Evolutionary conservation across 30 jellyfish, hydroid and myxozoan species (phyloP).

Genomic region (Pelagia noctiluca): DNA sequence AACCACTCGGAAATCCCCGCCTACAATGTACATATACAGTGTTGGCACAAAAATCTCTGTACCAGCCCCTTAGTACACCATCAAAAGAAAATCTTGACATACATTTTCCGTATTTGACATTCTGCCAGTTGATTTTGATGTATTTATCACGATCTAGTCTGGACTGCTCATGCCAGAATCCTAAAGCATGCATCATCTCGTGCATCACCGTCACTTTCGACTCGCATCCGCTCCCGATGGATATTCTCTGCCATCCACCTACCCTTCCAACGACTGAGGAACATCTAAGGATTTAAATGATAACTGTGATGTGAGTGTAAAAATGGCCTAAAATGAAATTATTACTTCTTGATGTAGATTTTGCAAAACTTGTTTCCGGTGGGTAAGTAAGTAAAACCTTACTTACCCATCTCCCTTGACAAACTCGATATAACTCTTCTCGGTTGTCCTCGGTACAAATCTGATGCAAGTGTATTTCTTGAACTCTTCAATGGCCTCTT

Average conservation of each 20-base stretch:
- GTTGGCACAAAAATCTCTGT: too few species aligned
- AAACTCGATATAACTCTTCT: neutral
- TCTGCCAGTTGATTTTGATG: too few species aligned
- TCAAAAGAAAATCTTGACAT: too few species aligned
- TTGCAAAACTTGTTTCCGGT: neutral
- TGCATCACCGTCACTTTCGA: neutral
- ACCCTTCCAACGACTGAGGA: neutral
- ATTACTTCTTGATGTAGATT: too few species aligned
- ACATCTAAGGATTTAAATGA: neutral
- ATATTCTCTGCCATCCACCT: neutral
- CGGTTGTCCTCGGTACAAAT: constrained; percentile 44
- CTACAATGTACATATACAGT: too few species aligned
- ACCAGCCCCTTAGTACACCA: too few species aligned
- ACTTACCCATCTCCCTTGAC: neutral
- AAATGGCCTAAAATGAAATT: too few species aligned
- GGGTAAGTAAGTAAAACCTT: neutral
- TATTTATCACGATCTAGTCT: neutral
- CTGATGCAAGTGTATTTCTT: constrained; percentile 26
- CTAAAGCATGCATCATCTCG: too few species aligned
- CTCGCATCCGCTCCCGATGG: neutral
- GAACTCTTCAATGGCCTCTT: constrained; percentile 32
- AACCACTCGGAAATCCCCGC: too few species aligned
- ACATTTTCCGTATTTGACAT: too few species aligned
- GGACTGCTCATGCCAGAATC: too few species aligned
- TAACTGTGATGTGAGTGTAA: too few species aligned